A percentile compares a stretch with the other conserved stretches of the same genome.
These are phyloP conservation scores for Sebastes trivittatus DNA, from an alignment of 2,797 vertebrate species.

Conservation along the genomic window DNA sequence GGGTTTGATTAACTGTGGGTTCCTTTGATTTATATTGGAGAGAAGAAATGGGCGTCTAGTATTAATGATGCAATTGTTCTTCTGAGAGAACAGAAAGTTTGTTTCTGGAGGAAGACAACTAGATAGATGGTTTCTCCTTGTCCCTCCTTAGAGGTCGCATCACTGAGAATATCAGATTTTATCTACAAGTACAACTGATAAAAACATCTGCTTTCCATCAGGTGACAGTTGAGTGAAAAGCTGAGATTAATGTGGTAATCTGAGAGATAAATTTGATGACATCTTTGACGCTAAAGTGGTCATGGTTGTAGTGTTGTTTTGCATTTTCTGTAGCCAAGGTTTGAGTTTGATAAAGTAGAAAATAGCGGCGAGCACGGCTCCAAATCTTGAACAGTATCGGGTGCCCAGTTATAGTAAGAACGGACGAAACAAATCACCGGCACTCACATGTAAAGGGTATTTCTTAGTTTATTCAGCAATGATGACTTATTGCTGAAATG, in stretches of 20 bases:
- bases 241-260: neutral
- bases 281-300: neutral
- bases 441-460: too few relatives aligned
- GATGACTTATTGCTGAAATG: too few relatives aligned
- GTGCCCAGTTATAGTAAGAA: too few relatives aligned
- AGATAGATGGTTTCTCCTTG: neutral
- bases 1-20: neutral
- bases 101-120: neutral
- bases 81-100: neutral
- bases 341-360: neutral
- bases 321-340: neutral
- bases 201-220: neutral
- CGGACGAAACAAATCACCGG: too few relatives aligned
- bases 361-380: too few relatives aligned
- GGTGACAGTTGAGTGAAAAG: neutral
- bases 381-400: too few relatives aligned
- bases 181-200: neutral
- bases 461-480: too few relatives aligned
- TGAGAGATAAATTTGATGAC: neutral
- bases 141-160: neutral
- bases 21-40: neutral
- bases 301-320: neutral
- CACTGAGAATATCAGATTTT: neutral
- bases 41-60: neutral
- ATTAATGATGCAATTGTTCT: neutral